phyloP scores from a whole-genome alignment of 2,888 invertebrate species.

The Unio delphinus region DNA sequence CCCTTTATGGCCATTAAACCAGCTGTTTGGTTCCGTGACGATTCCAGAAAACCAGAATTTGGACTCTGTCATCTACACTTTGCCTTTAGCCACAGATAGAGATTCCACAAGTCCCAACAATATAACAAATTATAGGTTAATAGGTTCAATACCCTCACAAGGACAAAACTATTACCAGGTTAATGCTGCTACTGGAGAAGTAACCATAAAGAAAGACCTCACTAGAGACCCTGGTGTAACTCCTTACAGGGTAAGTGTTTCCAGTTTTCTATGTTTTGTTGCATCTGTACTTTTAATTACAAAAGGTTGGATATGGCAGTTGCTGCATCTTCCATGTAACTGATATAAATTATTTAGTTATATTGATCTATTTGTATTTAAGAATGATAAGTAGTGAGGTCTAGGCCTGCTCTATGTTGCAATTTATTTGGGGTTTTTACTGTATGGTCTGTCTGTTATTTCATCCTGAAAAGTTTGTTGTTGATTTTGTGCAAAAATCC shows the following conservation, averaged over 20 bases:
- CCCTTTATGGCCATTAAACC: constrained; percentile 27
- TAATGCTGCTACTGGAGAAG: constrained; percentile 36
- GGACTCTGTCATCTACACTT: constrained; percentile 12
- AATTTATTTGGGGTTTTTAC: no score
- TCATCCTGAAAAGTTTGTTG: no score
- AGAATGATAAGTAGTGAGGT: no score
- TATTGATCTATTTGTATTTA: no score
- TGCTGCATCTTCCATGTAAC: no score
- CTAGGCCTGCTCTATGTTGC: no score
- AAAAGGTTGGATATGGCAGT: no score
- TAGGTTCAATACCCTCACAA: constrained; percentile 1
- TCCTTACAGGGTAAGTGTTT: constrained; percentile 11
- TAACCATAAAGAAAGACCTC: constrained; percentile 47
- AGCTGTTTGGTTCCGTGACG: constrained; percentile 6
- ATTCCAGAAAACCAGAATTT: constrained; percentile 41
- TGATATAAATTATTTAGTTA: no score
- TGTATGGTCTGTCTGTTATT: no score
- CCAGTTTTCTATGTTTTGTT: background rate
- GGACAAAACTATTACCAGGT: constrained; percentile 43
- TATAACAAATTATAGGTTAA: constrained; percentile 29
- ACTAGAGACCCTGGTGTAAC: constrained; percentile 16
- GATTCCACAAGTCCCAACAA: constrained; percentile 53
- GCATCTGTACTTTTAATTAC: no score
- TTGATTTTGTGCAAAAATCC: no score
- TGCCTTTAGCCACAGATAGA: constrained; percentile 42